phyloP scores from a whole-genome alignment of 2,797 vertebrate genomes.

The Smutsia gigantea region DNA sequence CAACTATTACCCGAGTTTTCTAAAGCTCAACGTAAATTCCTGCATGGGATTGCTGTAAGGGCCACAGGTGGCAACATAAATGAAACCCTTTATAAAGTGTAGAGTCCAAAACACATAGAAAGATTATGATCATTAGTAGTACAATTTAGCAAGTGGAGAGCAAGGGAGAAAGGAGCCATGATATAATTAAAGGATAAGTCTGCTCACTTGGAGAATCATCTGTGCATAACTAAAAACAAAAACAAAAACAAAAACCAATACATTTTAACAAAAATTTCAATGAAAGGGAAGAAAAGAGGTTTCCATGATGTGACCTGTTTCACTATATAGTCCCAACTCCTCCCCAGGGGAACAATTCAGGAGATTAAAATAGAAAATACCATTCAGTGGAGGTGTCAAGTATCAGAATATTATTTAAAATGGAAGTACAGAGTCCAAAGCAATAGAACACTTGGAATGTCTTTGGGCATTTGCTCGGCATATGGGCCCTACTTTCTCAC shows the following conservation, averaged over 20 bases:
- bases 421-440: slow-evolving; percentile 6
- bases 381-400: slow-evolving; percentile 74
- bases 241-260: not conserved
- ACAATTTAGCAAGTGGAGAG: not conserved
- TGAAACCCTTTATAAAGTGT: slow-evolving; percentile 25
- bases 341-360: slow-evolving; percentile 71
- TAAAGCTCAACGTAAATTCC: not conserved
- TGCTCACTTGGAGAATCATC: not conserved
- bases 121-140: not conserved
- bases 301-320: slow-evolving; percentile 54
- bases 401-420: slow-evolving; percentile 80
- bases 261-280: not conserved
- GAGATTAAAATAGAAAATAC: slow-evolving; percentile 78
- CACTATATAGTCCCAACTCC: slow-evolving; percentile 62
- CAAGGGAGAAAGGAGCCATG: not conserved
- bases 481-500: not conserved
- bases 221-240: not conserved
- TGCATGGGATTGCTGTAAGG: not conserved
- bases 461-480: not conserved
- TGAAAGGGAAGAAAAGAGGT: not conserved
- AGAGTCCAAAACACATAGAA: not conserved
- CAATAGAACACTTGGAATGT: not conserved
- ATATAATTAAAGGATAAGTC: not conserved
- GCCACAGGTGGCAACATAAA: not conserved
- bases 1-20: not conserved